phyloP scores from a whole-genome alignment of 2,888 invertebrate species.

The Seira sanloemensis region DNA sequence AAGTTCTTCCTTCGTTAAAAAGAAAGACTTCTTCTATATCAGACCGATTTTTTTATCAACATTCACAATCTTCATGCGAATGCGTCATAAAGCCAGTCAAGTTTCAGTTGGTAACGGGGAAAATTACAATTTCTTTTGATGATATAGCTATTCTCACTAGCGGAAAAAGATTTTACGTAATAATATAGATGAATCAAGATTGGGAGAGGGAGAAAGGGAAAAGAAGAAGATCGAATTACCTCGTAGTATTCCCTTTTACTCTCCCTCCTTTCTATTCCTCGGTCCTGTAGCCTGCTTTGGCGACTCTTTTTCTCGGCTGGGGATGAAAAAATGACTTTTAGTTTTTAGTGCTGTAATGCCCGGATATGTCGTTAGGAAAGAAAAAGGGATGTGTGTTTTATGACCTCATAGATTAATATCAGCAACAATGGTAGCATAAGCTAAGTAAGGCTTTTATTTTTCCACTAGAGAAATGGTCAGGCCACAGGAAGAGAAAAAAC shows the following conservation, averaged over 20 bases:
- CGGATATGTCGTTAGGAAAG: not conserved
- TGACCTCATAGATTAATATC: constrained; percentile 57
- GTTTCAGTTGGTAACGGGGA: constrained; percentile 1
- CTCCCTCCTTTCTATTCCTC: not conserved
- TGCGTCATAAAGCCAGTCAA: constrained; percentile 20
- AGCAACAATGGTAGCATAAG: constrained; percentile 30
- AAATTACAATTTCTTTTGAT: constrained; percentile 48
- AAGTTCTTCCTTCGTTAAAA: constrained; percentile 15
- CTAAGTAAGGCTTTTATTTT: constrained; percentile 29
- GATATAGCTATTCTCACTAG: constrained; percentile 6
- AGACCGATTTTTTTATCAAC: constrained; percentile 39
- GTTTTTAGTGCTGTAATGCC: not conserved
- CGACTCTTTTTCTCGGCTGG: not conserved
- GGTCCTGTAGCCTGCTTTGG: not conserved
- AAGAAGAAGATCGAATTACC: constrained; percentile 50
- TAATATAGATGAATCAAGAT: not conserved
- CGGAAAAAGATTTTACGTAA: not conserved
- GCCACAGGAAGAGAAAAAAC: not conserved
- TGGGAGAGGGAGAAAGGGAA: constrained; percentile 17
- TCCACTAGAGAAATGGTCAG: not conserved
- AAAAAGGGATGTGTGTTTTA: constrained; percentile 51
- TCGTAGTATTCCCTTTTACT: not conserved
- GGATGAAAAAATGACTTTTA: constrained; percentile 21
- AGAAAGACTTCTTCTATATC: constrained; percentile 25
- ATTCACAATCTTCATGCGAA: constrained; percentile 32